phyloP scores from a whole-genome alignment of 2,113 vertebrate genomes.

The Oceanodroma tethys region DNA sequence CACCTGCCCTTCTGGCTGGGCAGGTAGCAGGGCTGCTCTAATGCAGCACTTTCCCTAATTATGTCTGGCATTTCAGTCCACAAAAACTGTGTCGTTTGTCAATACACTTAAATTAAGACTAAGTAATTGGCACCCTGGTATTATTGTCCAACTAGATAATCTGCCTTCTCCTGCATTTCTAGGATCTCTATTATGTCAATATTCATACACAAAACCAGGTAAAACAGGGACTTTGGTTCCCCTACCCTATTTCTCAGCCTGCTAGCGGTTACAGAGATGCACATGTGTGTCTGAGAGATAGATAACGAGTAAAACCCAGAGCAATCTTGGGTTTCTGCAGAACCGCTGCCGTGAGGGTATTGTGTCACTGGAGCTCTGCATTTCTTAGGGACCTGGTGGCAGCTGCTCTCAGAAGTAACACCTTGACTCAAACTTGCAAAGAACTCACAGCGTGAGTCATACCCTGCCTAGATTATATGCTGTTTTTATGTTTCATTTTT shows the following conservation, averaged over 20 bases:
- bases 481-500: constrained; percentile 11
- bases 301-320: background rate
- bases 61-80: background rate
- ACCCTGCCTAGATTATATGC: background rate
- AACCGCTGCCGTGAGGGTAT: background rate
- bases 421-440: background rate
- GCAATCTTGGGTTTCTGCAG: background rate
- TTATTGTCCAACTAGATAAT: background rate
- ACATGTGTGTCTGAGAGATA: background rate
- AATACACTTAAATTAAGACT: background rate
- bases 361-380: background rate
- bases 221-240: background rate
- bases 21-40: background rate
- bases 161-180: background rate
- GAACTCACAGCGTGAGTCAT: background rate
- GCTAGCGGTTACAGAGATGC: background rate
- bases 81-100: background rate
- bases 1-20: background rate
- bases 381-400: background rate
- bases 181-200: background rate
- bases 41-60: background rate
- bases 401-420: constrained; percentile 13
- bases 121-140: background rate
- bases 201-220: background rate
- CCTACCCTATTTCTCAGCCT: background rate